These are phyloP conservation scores for Cynocephalus volans DNA, from an alignment of 2,113 vertebrate genomes.

Conservation along the genomic window DNA sequence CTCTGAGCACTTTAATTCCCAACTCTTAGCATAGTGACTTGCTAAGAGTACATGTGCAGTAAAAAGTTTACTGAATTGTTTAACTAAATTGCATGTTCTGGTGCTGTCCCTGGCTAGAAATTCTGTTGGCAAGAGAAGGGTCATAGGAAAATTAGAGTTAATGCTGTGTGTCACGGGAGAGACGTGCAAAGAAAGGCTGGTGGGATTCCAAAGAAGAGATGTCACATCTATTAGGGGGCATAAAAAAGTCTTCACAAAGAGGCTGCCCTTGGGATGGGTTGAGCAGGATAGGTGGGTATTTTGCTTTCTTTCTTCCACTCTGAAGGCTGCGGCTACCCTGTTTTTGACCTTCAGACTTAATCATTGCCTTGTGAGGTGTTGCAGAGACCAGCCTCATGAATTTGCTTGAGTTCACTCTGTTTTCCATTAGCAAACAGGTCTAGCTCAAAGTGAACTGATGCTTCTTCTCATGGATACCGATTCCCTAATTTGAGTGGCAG, in stretches of 20 bases:
- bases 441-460: neutral
- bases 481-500: neutral
- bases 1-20: neutral
- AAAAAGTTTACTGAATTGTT: neutral
- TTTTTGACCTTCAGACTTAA: neutral
- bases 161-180: neutral
- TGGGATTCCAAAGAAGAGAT: neutral
- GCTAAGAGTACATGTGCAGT: accelerated
- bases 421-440: neutral
- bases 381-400: neutral
- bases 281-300: accelerated
- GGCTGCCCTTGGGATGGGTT: neutral
- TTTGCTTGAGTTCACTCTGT: neutral
- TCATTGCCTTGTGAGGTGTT: neutral
- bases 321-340: neutral
- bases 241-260: neutral
- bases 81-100: neutral
- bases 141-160: neutral
- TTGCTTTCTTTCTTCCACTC: neutral
- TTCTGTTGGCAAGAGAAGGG: neutral
- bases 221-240: neutral
- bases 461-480: neutral
- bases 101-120: neutral
- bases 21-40: neutral
- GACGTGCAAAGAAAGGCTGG: neutral